A percentile compares a stretch with the other conserved stretches of the same genome.
These are phyloP conservation scores for Andrena marginata DNA, from an alignment of 2,888 invertebrate genomes.

Conservation along the genomic window DNA sequence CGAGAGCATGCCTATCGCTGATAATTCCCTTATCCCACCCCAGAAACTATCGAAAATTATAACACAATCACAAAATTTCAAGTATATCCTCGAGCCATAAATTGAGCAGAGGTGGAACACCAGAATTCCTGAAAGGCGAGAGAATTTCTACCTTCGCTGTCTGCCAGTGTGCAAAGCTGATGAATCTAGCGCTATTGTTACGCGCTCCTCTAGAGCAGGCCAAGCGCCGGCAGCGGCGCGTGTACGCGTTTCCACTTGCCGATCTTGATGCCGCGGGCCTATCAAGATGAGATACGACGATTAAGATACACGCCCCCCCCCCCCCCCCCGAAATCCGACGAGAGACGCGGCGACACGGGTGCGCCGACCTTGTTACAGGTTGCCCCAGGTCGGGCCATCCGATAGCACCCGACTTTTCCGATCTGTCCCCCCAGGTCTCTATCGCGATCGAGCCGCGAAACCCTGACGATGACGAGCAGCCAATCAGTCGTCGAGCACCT, in stretches of 20 bases:
- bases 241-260: constrained; percentile 68
- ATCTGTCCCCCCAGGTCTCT: constrained; percentile 30
- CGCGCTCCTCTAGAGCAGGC: neutral
- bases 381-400: constrained; percentile 78
- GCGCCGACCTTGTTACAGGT: constrained; percentile 73
- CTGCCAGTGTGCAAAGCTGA: neutral
- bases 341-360: constrained; percentile 73
- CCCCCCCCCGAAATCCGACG: constrained; percentile 80
- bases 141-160: neutral
- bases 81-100: too few relatives aligned
- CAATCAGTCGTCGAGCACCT: too few relatives aligned
- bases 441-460: constrained; percentile 27
- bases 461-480: neutral
- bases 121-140: neutral
- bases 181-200: neutral
- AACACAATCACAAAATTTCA: too few relatives aligned
- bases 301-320: constrained; percentile 81
- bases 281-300: constrained; percentile 84
- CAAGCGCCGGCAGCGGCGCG: constrained; percentile 1
- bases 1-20: neutral
- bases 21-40: neutral
- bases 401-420: constrained; percentile 62
- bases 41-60: too few relatives aligned
- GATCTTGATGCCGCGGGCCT: constrained; percentile 82
- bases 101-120: neutral